phyloP scores from a whole-genome alignment of 2,113 vertebrate species.

The Pseudorhombus dupliciocellatus region DNA sequence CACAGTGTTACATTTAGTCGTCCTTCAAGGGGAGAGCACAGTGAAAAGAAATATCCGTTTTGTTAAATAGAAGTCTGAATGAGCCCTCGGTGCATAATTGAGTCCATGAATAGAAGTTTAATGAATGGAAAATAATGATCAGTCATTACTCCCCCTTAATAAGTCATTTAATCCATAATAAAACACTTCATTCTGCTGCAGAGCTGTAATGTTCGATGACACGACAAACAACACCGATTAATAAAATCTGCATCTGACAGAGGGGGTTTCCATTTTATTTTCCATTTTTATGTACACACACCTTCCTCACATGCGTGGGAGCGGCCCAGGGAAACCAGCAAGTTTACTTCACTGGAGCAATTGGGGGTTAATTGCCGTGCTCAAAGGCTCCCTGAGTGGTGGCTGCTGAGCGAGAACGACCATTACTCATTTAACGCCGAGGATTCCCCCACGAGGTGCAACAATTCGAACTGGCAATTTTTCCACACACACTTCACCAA shows the following conservation, averaged over 20 bases:
- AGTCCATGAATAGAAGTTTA: constrained; percentile 61
- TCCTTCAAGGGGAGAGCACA: constrained; percentile 24
- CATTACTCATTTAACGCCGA: constrained; percentile 16
- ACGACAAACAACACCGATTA: constrained; percentile 31
- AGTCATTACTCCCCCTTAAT: constrained; percentile 57
- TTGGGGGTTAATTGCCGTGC: constrained; percentile 25
- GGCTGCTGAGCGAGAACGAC: constrained; percentile 9
- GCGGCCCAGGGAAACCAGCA: background rate
- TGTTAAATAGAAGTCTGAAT: constrained; percentile 55
- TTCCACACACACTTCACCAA: constrained; percentile 7
- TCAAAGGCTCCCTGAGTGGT: constrained; percentile 3
- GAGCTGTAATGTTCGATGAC: background rate
- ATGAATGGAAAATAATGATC: constrained; percentile 73
- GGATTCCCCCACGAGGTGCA: constrained; percentile 9
- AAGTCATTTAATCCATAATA: constrained; percentile 51
- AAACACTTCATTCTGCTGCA: constrained; percentile 29
- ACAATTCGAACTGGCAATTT: constrained; percentile 19
- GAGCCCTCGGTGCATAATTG: constrained; percentile 64
- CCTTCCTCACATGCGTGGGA: background rate
- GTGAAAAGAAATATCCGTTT: constrained; percentile 49
- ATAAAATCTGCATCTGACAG: constrained; percentile 22
- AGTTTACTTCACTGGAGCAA: constrained; percentile 12
- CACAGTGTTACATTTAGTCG: constrained; percentile 15
- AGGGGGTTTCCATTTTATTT: background rate
- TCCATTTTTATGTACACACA: background rate